phyloP scores from a whole-genome alignment of 2,797 vertebrate genomes.

The Chaenodraco wilsoni region DNA sequence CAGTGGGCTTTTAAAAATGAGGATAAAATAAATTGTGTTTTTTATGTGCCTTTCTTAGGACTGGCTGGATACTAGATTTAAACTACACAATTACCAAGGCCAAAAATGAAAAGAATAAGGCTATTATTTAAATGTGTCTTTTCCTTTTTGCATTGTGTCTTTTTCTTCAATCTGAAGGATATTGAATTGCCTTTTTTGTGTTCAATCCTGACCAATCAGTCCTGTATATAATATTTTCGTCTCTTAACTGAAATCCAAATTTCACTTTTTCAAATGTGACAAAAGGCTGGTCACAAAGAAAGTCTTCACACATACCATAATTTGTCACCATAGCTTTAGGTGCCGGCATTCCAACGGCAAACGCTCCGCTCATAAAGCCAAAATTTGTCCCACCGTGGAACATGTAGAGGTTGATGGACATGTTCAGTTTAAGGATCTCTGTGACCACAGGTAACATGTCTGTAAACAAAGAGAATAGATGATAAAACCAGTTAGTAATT shows the following conservation, averaged over 20 bases:
- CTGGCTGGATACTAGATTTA: too few species aligned
- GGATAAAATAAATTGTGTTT: not conserved
- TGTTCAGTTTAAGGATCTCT: slow-evolving; percentile 79
- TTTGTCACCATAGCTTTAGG: slow-evolving; percentile 73
- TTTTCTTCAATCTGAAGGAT: not conserved
- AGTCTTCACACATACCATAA: slow-evolving; percentile 63
- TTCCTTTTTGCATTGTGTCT: too few species aligned
- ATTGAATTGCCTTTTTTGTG: slow-evolving; percentile 9
- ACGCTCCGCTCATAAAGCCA: slow-evolving; percentile 89
- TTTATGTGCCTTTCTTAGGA: not conserved
- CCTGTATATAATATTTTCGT: not conserved
- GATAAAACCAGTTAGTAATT: not conserved
- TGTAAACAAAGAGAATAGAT: slow-evolving; percentile 22
- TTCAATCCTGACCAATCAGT: not conserved
- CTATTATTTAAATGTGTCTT: too few species aligned
- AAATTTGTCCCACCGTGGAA: slow-evolving; percentile 95
- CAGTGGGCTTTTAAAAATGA: not conserved
- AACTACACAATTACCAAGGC: too few species aligned
- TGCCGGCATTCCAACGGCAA: slow-evolving; percentile 58
- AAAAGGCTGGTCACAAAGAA: slow-evolving; percentile 4
- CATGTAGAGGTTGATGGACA: slow-evolving; percentile 94
- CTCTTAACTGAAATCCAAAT: not conserved
- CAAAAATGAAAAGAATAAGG: too few species aligned
- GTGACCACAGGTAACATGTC: slow-evolving; percentile 81
- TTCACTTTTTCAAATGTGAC: slow-evolving; percentile 1